These are phyloP conservation scores for Enteromius mattozi DNA, from an alignment of 2,797 vertebrate species.

Conservation along the genomic window DNA sequence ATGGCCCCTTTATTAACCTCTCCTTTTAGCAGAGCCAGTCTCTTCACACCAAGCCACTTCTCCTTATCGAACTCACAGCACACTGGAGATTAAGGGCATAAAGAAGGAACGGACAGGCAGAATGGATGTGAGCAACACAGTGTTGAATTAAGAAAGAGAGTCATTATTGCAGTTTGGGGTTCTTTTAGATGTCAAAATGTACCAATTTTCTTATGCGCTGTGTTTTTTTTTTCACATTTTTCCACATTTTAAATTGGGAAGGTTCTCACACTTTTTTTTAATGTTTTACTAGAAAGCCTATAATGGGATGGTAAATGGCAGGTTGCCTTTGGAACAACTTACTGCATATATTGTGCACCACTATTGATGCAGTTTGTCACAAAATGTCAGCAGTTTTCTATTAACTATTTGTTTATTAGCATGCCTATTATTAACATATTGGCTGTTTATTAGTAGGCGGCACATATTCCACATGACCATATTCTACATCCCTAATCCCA, in stretches of 20 bases:
- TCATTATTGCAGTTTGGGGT: constrained; percentile 40
- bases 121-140: constrained; percentile 58
- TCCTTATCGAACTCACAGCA: constrained; percentile 62
- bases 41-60: constrained; percentile 62
- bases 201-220: background rate
- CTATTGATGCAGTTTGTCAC: background rate
- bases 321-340: background rate
- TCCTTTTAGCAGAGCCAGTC: constrained; percentile 60
- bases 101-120: constrained; percentile 54
- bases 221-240: constrained; percentile 3
- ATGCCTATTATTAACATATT: background rate
- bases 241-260: constrained; percentile 14
- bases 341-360: background rate
- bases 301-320: constrained; percentile 8
- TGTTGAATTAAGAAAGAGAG: constrained; percentile 54
- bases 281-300: background rate
- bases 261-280: background rate
- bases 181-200: constrained; percentile 41
- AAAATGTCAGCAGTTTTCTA: background rate
- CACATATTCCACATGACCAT: background rate
- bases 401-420: background rate
- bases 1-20: constrained; percentile 63
- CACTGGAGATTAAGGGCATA: constrained; percentile 63
- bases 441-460: background rate
- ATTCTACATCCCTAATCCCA: background rate